Evolutionary conservation across 2,797 vertebrate genomes (phyloP), one percentile per base, ranked within the genome.

Genomic region (Coreius guichenoti): DNA sequence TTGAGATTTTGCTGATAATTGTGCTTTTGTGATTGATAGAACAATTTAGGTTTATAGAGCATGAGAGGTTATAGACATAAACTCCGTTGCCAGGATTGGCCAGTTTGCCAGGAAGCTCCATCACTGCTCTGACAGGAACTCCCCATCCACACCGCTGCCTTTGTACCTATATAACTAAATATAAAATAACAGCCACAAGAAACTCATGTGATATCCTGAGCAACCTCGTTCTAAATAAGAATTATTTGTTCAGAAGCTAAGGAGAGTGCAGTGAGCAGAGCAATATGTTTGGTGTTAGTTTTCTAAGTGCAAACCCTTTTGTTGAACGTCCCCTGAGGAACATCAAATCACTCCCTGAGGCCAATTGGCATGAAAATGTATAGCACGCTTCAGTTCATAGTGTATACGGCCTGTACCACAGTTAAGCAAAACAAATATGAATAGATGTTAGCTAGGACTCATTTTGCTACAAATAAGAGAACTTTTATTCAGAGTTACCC

Each of bases 21-120:
- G 68, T 67, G 61, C 67, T 87, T 83, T 84, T 49, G 86, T 84
- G 86, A 87, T 87, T 81, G 78, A 87, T 87, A 47, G 77, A 65
- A 72, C 68, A 85, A 85, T 85, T 85, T 74, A 63, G 31, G 33
- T 85, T 85, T 85, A 80, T 54, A 74, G 83, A 73, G 77, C 77
- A 51, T 54, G 77, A 43, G 77, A 51, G 68, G 68, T 73, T 80
- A 80, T 39, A 80, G 54, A 80, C 68, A 72, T 72, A 80, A 73
- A 85, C 68, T 81, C 45, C 0, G 9, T 11, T 4, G 2, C 61
- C 47, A 21, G 26, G 75, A 72, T 76, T 67, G 47, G 56, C 43
- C 29, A 26, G 39, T 36, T 56, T 72, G 68, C n/a, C 80, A 56
- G 49, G 43, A 74, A 56, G 82, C 81, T 87, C 69, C 68, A 87